Conservation (phyloP, 1,140 invertebrate genomes). For the Amyelois transitella region DNA sequence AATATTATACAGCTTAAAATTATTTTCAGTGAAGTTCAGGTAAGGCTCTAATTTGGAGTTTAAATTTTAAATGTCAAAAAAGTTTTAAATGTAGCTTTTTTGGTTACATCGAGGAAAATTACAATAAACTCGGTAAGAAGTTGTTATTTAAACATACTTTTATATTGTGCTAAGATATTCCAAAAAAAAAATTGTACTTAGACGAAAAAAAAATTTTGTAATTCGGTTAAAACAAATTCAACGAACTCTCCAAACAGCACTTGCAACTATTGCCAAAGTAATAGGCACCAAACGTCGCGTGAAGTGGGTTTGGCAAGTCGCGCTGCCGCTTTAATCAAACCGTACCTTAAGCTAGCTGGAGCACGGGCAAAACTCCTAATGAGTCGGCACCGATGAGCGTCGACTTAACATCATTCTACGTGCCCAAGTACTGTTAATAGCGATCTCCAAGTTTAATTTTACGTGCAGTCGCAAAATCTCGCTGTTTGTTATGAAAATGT, state of each 20-base stretch:
- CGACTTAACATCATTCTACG: conserved; percentile 32
- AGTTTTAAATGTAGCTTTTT: too few relatives aligned
- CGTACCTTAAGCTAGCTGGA: conserved; percentile 44
- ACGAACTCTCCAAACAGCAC: conserved; percentile 4
- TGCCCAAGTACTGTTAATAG: conserved; percentile 23
- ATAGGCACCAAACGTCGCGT: conserved; percentile 30
- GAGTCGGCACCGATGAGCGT: conserved; percentile 47
- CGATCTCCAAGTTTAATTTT: conserved; percentile 1
- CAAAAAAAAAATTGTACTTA: too few relatives aligned
- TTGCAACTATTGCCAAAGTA: background rate
- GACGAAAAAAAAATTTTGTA: too few relatives aligned
- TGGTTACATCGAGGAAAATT: too few relatives aligned
- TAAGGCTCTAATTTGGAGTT: too few relatives aligned
- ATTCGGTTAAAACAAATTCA: too few relatives aligned
- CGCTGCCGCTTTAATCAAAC: conserved; percentile 52
- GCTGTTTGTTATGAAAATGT: background rate
- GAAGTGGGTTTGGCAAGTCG: conserved; percentile 59
- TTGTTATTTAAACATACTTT: too few relatives aligned
- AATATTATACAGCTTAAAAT: too few relatives aligned
- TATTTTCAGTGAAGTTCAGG: too few relatives aligned
- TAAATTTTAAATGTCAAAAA: too few relatives aligned
- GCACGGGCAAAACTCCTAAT: conserved; percentile 50
- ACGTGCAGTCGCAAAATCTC: background rate
- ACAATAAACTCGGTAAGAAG: too few relatives aligned
- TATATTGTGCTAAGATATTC: too few relatives aligned